Evolutionary conservation across 2,113 vertebrate genomes (phyloP), one percentile per base, ranked within the genome.

Genomic region (Notothenia rossii): DNA sequence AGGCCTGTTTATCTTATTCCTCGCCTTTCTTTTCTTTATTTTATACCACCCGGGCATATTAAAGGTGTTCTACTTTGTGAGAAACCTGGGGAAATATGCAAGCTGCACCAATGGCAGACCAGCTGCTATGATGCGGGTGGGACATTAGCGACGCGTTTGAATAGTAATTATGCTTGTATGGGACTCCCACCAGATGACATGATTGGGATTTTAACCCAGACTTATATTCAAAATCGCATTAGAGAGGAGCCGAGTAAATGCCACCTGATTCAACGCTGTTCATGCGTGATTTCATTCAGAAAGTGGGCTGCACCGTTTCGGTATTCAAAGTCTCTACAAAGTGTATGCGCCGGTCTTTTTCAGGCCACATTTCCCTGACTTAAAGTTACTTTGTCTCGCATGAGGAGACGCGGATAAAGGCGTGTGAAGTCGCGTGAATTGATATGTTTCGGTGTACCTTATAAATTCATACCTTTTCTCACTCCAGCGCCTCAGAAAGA

Each of bases 401-500:
- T 98, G 97, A 98, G 94, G 93, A 94, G 96, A 78, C 95, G 84
- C 94, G 94, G 94, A 98, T 96, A 99, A 99, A 98, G 94, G 96
- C 96, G 95, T 92, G 94, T 94, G 96, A 96, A 95, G 95, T 95
- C 92, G 93, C 93, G 94, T 96, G 97, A 99, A 98, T 99, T 95
- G 97, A 97, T 95, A 97, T 97, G 98, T 98, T 97, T 98, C 94
- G 95, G 96, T 98, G 96, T 96, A 97, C 96, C 96, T 97, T 97
- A 97, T 97, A 97, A 97, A 99, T 99, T 99, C 97, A 98, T 95
- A 97, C 96, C 96, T 96, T 96, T 97, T 97, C 96, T 96, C 96
- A 96, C 94, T 94, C 94, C 92, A 96, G 94, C 95, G 96, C 96
- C 89, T 94, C 95, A 96, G 95, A 97, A 97, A 92, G 95, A 96